Evolutionary conservation across 2,113 vertebrate species (phyloP), one percentile per base, ranked within the genome.

Genomic region (Pungitius pungitius): DNA sequence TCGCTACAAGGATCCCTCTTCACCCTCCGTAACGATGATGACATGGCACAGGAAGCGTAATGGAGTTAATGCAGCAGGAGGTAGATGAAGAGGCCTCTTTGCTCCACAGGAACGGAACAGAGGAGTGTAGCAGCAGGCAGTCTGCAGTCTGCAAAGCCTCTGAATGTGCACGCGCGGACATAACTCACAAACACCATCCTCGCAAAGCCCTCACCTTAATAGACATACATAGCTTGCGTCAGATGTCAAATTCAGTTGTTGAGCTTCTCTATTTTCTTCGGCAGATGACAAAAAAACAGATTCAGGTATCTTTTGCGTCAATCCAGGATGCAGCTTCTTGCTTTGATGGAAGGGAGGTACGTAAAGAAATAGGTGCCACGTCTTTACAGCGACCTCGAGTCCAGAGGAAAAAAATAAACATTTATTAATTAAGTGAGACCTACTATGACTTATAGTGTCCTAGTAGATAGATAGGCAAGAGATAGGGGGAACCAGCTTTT

Each of bases 51-150:
- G 51, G 33, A 80, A 70, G 69, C n/a, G 55, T 81, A 84, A 85
- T 81, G 40, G 83, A 78, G 69, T 58, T 63, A 59, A 65, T 65
- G 27, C 86, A 83, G 85, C 77, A 40, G 85, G 85, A 57, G 85
- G 81, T 54, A 83, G 73, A 91, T 83, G 83, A 80, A 77, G 68
- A 75, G 43, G 62, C 54, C 55, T 76, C 70, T 64, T 61, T 8
- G 30, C 78, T 60, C 83, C 61, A 33, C 72, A 62, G 83, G 73
- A 82, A 74, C n/a, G 9, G 27, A 81, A 70, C 39, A 1, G 75
- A 71, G 47, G 69, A 80, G 58, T 58, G 73, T 30, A 68, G 75
- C 73, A 72, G 42, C 56, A 8, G 52, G 33, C 20, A 26, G 64
- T 57, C 39, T 39, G 66, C 52, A 49, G 27, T 22, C 33, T 64